These are phyloP conservation scores for Oceanites oceanicus DNA, from an alignment of 2,113 vertebrate species.

Conservation along the genomic window DNA sequence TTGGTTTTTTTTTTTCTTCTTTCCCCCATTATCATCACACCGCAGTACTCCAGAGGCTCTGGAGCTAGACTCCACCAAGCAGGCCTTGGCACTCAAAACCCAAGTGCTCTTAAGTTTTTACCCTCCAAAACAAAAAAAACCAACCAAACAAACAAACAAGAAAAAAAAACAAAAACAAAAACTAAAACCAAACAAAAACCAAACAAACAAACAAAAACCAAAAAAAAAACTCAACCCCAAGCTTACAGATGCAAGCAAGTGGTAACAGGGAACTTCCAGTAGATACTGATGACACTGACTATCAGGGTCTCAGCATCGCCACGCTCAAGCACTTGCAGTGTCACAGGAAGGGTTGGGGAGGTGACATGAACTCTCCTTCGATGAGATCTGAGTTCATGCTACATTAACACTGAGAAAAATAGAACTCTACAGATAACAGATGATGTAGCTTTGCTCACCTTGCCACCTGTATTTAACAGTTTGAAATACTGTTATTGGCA, in stretches of 20 bases:
- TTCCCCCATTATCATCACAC: background rate
- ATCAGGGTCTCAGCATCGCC: accelerated
- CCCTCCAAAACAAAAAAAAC: background rate
- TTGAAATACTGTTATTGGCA: conserved; percentile 36
- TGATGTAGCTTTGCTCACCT: background rate
- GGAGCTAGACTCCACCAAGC: background rate
- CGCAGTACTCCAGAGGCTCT: background rate
- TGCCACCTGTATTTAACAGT: background rate
- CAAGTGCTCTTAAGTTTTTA: background rate
- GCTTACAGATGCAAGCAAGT: background rate
- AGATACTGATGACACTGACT: background rate
- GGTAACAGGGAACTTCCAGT: background rate
- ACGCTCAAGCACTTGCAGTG: background rate
- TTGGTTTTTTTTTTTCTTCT: background rate
- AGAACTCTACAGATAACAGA: background rate
- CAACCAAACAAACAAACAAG: too few species aligned
- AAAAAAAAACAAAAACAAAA: too few species aligned
- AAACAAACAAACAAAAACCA: too few species aligned
- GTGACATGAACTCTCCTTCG: background rate
- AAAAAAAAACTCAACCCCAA: background rate
- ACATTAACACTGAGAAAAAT: background rate
- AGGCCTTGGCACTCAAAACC: background rate
- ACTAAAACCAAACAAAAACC: too few species aligned
- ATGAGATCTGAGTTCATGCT: background rate
- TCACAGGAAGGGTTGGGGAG: background rate